Conservation (phyloP, 2,888 invertebrate genomes). For the Sclerodermus sp. region DNA sequence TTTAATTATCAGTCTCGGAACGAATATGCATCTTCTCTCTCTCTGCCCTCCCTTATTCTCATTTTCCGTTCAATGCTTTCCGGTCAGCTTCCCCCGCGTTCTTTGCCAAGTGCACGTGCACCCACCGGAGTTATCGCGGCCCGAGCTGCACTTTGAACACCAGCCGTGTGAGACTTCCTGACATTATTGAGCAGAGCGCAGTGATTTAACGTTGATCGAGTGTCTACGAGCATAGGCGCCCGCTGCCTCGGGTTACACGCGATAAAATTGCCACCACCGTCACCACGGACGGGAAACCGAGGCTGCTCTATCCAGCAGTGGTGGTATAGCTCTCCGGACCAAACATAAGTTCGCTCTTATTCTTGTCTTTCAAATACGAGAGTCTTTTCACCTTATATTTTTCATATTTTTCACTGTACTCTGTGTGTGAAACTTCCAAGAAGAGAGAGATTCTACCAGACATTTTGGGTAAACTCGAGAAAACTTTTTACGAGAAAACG, state of each 20-base stretch:
- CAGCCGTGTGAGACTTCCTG: slow-evolving; percentile 4
- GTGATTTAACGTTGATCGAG: slow-evolving; percentile 40
- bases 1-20: slow-evolving; percentile 31
- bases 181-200: slow-evolving; percentile 26
- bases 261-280: slow-evolving; percentile 22
- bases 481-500: not conserved
- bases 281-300: too few species aligned
- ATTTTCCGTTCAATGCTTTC: too few species aligned
- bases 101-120: too few species aligned
- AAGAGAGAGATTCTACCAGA: too few species aligned
- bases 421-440: too few species aligned
- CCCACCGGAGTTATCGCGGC: slow-evolving; percentile 30
- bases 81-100: not conserved
- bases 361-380: too few species aligned
- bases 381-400: too few species aligned
- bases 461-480: not conserved
- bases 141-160: slow-evolving; percentile 8
- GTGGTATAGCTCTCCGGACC: too few species aligned
- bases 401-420: too few species aligned
- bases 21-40: slow-evolving; percentile 3
- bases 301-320: too few species aligned
- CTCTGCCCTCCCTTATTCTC: too few species aligned
- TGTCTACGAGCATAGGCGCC: slow-evolving; percentile 30
- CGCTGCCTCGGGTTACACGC: slow-evolving; percentile 18
- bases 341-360: too few species aligned